Conservation (phyloP, 2,113 vertebrate species). For the Egretta garzetta region DNA sequence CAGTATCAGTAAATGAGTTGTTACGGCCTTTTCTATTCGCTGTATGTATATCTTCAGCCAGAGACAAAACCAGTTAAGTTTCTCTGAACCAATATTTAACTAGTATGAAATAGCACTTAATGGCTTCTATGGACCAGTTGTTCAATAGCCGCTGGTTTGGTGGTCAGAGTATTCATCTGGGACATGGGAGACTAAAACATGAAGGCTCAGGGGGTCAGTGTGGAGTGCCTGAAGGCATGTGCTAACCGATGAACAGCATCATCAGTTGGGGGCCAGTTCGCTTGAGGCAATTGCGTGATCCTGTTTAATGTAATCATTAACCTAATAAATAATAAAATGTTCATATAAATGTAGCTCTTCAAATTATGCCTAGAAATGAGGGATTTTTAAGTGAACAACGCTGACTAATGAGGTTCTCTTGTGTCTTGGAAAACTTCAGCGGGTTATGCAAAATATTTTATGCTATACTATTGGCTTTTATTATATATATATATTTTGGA, state of each 20-base stretch:
- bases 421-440: background rate
- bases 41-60: background rate
- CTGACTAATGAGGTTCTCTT: background rate
- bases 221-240: background rate
- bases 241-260: background rate
- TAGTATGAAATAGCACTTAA: background rate
- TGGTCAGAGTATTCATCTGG: background rate
- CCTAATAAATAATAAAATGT: background rate
- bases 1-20: background rate
- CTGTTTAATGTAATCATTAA: background rate
- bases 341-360: background rate
- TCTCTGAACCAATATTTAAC: background rate
- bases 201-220: background rate
- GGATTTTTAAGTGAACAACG: background rate
- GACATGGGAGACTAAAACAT: background rate
- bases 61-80: background rate
- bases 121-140: background rate
- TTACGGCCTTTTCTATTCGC: background rate
- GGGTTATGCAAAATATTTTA: background rate
- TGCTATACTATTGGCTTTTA: background rate
- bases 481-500: background rate
- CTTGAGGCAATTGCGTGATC: background rate
- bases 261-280: background rate
- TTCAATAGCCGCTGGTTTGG: background rate
- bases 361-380: background rate